Conservation (phyloP, 2,113 vertebrate species). For the Urocynchramus pylzowi region DNA sequence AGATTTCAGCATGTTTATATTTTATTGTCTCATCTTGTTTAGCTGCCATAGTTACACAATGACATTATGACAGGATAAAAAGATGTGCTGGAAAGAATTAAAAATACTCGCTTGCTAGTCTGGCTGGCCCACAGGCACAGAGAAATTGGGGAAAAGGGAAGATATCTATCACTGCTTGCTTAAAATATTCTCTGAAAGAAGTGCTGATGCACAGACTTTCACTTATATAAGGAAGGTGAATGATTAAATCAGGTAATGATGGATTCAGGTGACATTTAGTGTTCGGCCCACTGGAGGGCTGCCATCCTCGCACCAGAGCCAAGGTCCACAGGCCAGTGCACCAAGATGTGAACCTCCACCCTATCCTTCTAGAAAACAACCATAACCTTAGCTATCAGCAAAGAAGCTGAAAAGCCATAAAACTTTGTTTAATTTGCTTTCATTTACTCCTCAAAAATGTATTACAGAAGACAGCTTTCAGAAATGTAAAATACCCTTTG, state of each 20-base stretch:
- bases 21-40: slow-evolving; percentile 4
- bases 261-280: slow-evolving; percentile 77
- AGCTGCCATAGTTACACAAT: neutral
- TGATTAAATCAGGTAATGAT: slow-evolving; percentile 84
- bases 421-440: slow-evolving; percentile 14
- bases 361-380: neutral
- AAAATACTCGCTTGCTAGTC: neutral
- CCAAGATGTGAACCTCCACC: neutral
- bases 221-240: slow-evolving; percentile 67
- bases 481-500: neutral
- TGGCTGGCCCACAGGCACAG: neutral
- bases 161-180: neutral
- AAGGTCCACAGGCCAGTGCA: slow-evolving; percentile 40
- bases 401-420: neutral
- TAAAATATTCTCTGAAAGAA: slow-evolving; percentile 59
- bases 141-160: neutral
- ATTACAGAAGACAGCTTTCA: neutral
- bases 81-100: neutral
- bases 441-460: neutral
- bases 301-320: slow-evolving; percentile 80
- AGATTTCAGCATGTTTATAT: neutral
- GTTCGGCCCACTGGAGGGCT: slow-evolving; percentile 71
- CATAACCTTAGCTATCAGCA: neutral
- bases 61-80: neutral
- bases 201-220: slow-evolving; percentile 45